phyloP scores from a whole-genome alignment of 2,888 invertebrate species.

The Ichneumoninae sp. region DNA sequence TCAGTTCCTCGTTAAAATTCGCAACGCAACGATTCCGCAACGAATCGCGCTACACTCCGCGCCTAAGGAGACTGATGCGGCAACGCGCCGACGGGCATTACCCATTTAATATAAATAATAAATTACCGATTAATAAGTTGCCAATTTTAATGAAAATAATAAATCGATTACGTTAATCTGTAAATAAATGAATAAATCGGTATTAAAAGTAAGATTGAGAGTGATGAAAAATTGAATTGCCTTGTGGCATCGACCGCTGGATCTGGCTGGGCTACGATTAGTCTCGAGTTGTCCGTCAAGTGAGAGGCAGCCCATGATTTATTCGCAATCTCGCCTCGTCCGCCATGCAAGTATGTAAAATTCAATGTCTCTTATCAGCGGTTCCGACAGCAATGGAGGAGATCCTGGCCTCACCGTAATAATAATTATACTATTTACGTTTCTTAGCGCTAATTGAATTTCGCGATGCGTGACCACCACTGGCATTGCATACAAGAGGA shows the following conservation, averaged over 20 bases:
- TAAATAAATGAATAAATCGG: not conserved
- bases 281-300: constrained; percentile 7
- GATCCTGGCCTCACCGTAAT: constrained; percentile 21
- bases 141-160: not conserved
- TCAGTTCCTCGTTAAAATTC: constrained; percentile 36
- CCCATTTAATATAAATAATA: not conserved
- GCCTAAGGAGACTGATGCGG: not conserved
- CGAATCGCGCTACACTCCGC: constrained; percentile 14
- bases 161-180: not conserved
- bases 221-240: not conserved
- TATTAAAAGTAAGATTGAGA: not conserved
- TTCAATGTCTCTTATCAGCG: constrained; percentile 39
- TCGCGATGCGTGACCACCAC: constrained; percentile 29
- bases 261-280: not conserved
- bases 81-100: not conserved
- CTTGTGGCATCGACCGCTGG: not conserved
- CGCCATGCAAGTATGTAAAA: constrained; percentile 30
- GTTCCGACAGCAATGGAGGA: constrained; percentile 26
- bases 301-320: constrained; percentile 14
- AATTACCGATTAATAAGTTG: not conserved
- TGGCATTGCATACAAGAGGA: constrained; percentile 2
- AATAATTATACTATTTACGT: constrained; percentile 41
- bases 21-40: constrained; percentile 13
- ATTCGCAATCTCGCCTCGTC: constrained; percentile 12
- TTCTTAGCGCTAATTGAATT: constrained; percentile 45